phyloP scores from a whole-genome alignment of 2,888 invertebrate species.

The Agrilus biguttatus region DNA sequence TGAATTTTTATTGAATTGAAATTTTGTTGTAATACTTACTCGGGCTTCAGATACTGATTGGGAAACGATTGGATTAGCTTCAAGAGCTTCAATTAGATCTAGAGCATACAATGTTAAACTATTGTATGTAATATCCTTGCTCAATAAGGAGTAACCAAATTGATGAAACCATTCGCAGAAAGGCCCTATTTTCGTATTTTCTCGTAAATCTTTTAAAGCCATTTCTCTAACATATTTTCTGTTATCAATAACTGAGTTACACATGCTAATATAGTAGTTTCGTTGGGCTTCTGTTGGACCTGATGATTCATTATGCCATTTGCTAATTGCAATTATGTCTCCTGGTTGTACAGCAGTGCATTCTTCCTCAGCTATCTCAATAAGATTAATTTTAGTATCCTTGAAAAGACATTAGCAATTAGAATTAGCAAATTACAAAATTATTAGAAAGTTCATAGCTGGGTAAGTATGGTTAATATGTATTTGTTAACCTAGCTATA shows the following conservation, averaged over 20 bases:
- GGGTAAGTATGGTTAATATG: neutral
- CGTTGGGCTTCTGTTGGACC: conserved; percentile 16
- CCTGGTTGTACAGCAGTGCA: conserved; percentile 19
- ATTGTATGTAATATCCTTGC: conserved; percentile 36
- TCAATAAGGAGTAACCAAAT: conserved; percentile 40
- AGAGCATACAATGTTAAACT: conserved; percentile 28
- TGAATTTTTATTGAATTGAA: neutral
- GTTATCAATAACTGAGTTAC: conserved; percentile 37
- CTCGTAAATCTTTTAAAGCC: conserved; percentile 40
- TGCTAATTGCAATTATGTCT: conserved; percentile 18
- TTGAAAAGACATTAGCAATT: conserved; percentile 6
- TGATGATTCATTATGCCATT: conserved; percentile 22
- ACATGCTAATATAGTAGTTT: conserved; percentile 24
- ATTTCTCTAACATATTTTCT: conserved; percentile 36
- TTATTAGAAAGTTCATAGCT: neutral
- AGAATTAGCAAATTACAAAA: neutral
- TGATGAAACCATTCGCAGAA: conserved; percentile 46
- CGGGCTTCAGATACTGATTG: conserved; percentile 43
- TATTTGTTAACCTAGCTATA: no score
- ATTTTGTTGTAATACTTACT: conserved; percentile 20
- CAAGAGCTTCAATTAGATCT: conserved; percentile 42
- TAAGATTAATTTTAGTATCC: conserved; percentile 14
- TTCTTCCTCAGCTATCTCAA: conserved; percentile 22
- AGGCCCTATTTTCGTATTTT: conserved; percentile 43
- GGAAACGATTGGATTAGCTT: conserved; percentile 41